Conservation (phyloP, 2,113 vertebrate genomes). For the human region DNA sequence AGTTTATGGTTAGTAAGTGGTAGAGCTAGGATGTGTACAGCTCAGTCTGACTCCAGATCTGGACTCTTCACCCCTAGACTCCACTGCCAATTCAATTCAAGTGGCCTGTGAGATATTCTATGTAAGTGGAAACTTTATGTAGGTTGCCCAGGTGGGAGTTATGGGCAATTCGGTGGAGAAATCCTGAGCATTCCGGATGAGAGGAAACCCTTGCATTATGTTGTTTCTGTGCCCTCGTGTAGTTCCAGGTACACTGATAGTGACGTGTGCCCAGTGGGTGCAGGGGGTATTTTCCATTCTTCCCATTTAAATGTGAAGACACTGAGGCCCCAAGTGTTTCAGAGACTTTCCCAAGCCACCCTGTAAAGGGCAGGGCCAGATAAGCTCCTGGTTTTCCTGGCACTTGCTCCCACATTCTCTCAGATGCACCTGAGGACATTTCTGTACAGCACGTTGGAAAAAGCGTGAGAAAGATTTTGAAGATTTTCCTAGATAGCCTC, state of each 20-base stretch:
- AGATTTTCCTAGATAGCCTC: constrained; percentile 29
- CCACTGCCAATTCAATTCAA: too few relatives aligned
- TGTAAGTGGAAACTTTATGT: not conserved
- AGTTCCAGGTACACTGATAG: not conserved
- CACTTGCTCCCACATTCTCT: too few relatives aligned
- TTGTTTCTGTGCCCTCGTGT: not conserved
- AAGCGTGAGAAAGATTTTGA: not conserved
- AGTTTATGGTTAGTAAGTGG: too few relatives aligned
- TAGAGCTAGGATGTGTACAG: not conserved
- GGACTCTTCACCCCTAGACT: too few relatives aligned
- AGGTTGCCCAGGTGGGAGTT: not conserved
- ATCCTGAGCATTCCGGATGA: too few relatives aligned
- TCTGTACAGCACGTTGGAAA: not conserved
- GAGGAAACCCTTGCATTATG: not conserved
- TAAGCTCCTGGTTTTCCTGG: not conserved
- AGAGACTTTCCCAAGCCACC: not conserved
- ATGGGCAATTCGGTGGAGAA: not conserved
- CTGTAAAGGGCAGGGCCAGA: not conserved
- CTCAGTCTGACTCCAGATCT: not conserved
- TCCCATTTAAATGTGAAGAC: not conserved
- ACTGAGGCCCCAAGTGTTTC: not conserved
- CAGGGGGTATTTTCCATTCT: not conserved
- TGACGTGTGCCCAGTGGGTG: rapidly evolving
- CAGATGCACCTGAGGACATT: not conserved
- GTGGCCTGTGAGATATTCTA: not conserved